Conservation (phyloP, 1,140 invertebrate genomes). For the Plodia interpunctella region DNA sequence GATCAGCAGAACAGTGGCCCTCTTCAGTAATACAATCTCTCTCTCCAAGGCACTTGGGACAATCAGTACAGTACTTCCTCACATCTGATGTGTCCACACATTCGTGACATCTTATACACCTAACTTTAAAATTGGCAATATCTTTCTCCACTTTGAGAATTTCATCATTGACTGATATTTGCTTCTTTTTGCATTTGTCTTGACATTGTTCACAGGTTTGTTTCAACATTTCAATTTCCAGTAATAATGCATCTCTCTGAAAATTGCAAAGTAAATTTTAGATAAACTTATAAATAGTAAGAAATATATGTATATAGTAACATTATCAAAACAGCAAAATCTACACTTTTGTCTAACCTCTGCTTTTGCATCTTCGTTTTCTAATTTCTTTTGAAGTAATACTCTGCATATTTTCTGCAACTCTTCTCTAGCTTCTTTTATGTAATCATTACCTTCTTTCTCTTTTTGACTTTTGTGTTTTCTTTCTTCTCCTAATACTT, state of each 20-base stretch:
- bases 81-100: slow-evolving; percentile 47
- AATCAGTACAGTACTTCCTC: slow-evolving; percentile 54
- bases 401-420: slow-evolving; percentile 48
- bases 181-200: slow-evolving; percentile 48
- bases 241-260: slow-evolving; percentile 44
- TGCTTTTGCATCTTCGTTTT: slow-evolving; percentile 51
- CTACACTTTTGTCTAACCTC: slow-evolving; percentile 32
- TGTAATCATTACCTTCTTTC: slow-evolving; percentile 37
- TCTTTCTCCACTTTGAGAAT: slow-evolving; percentile 43
- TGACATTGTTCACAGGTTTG: slow-evolving; percentile 43
- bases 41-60: slow-evolving; percentile 50
- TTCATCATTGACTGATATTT: slow-evolving; percentile 42
- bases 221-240: slow-evolving; percentile 49
- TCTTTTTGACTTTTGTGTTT: slow-evolving; percentile 40
- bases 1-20: slow-evolving; percentile 39
- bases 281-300: no score
- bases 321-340: not conserved
- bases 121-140: slow-evolving; percentile 37
- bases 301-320: not conserved
- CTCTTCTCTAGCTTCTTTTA: slow-evolving; percentile 55
- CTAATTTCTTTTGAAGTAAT: slow-evolving; percentile 54
- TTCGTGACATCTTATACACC: slow-evolving; percentile 50
- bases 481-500: slow-evolving; percentile 32
- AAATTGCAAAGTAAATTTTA: no score
- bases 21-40: slow-evolving; percentile 41